Evolutionary conservation across 2,113 vertebrate genomes (phyloP), one percentile per base, ranked within the genome.

Genomic region (Anhinga rufa): DNA sequence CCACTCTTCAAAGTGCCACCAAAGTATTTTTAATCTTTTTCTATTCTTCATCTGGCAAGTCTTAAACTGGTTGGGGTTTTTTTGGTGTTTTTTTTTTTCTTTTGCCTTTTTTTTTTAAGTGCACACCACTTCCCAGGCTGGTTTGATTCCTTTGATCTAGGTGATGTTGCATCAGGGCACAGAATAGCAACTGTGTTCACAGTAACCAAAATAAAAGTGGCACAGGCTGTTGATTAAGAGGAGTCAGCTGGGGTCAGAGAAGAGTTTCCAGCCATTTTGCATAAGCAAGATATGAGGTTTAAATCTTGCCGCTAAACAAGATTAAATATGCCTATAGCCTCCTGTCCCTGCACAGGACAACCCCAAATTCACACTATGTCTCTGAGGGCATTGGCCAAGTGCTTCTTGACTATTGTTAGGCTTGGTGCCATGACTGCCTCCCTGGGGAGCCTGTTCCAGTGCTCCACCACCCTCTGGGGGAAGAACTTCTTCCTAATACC

Each of bases 141-240:
- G 57, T 84, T 82, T 82, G 61, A 71, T 65, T 84, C 31, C 66
- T 57, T 76, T 61, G 70, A 71, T 71, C 74, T 79, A 42, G 81
- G 48, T 82, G 70, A 17, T 81, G n/a, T 90, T 94, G 78, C 84
- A 88, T 94, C 76, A 92, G 74, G 72, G 64, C 52, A 69, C 49
- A 87, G 61, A 94, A 89, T 79, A 95, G 74, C 20, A 92, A 89
- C 77, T 76, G 57, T 4, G 12, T 70, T 89, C 46, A 79, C 62
- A 70, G 86, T 85, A 92, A 94, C 77, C 77, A 91, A 92, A 96
- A 93, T 94, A 95, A 68, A 91, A 88, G 78, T 61, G 86, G 84
- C 88, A 84, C 36, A 52, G 40, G 74, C 32, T 89, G 40, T 97
- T 95, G 76, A 92, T 96, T 74, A 84, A 61, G 86, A 66, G 51